A percentile compares a stretch with the other conserved stretches of the same genome.
Evolutionary conservation across 2,113 vertebrate species (phyloP).

Genomic region (Telmatochromis sp.): DNA sequence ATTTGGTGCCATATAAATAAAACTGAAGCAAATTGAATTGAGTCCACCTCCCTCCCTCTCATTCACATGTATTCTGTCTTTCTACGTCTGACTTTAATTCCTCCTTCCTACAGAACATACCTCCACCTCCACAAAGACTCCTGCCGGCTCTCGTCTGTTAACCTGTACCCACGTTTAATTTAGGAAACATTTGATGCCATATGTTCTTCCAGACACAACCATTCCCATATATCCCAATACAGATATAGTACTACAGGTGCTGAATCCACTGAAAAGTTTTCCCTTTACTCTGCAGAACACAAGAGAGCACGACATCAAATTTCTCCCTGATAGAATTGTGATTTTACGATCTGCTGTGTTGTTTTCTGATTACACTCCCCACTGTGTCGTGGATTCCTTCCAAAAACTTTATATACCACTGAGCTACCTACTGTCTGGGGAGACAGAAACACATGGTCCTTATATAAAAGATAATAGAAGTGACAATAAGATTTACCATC

Average conservation of each 20-base stretch:
- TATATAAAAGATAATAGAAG: constrained; percentile 69
- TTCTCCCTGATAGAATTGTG: constrained; percentile 1
- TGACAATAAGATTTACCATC: constrained; percentile 68
- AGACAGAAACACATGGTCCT: constrained; percentile 48
- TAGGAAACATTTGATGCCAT: fast-evolving
- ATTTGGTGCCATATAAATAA: background rate
- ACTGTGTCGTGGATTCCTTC: constrained; percentile 36
- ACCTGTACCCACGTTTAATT: background rate
- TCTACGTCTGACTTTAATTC: background rate
- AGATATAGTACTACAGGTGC: background rate
- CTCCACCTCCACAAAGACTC: background rate
- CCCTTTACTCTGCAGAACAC: background rate
- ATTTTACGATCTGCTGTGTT: constrained; percentile 51
- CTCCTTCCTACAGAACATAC: background rate
- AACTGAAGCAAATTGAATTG: background rate
- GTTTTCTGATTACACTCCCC: constrained; percentile 50
- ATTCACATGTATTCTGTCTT: background rate
- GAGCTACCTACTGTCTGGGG: constrained; percentile 39
- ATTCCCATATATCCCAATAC: background rate
- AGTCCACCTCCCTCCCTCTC: background rate
- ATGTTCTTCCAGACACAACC: background rate
- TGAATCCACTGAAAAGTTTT: constrained; percentile 2
- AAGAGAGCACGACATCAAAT: constrained; percentile 3
- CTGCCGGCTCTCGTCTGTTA: background rate
- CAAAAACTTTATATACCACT: constrained; percentile 48